Evolutionary conservation across 2,888 invertebrate species (phyloP).

Genomic region (Seladonia tumulorum): DNA sequence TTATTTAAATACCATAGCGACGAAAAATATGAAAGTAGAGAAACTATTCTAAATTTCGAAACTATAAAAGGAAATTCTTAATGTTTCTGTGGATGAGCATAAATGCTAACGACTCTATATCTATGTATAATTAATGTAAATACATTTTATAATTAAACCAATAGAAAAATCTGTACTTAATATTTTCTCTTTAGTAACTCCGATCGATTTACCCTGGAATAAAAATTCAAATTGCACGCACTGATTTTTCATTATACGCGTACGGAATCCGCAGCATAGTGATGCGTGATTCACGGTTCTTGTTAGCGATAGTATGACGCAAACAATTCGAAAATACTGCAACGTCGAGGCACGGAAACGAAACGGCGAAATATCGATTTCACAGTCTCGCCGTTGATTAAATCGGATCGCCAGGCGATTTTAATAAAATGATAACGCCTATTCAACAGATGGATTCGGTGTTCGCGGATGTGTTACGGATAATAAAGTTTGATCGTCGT

Average conservation of each 20-base stretch:
- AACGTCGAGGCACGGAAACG: neutral
- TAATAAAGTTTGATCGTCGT: neutral
- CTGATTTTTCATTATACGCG: neutral
- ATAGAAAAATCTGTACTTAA: neutral
- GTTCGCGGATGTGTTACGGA: neutral
- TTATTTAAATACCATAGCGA: neutral
- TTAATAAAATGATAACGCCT: neutral
- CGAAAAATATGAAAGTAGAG: no score
- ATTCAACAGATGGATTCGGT: constrained; percentile 5
- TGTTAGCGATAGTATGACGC: neutral
- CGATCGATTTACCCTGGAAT: no score
- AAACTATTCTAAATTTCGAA: no score
- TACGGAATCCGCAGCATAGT: neutral
- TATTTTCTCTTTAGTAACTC: neutral
- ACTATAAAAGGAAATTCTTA: no score
- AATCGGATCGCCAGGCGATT: neutral
- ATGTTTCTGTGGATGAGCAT: no score
- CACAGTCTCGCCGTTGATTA: neutral
- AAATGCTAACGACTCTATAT: no score
- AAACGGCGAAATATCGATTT: neutral
- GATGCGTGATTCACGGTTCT: neutral
- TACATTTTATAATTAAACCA: neutral
- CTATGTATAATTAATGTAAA: neutral
- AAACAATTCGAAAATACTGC: neutral
- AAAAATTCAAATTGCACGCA: no score